Evolutionary conservation across 1,140 invertebrate species (phyloP).

Genomic region (Ips nitidus): DNA sequence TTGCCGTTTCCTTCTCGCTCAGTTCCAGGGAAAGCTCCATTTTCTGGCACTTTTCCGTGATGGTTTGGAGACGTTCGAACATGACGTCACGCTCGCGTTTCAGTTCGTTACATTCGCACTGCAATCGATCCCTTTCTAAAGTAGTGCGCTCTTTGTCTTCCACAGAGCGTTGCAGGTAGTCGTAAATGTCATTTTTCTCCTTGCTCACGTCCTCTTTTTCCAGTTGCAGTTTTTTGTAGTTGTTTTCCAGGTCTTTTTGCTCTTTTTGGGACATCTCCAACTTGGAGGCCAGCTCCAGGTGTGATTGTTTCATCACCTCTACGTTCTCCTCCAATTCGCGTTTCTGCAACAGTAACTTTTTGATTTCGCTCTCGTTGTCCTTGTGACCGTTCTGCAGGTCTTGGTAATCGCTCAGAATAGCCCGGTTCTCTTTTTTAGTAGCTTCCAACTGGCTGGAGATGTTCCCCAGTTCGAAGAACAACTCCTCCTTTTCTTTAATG

Average conservation of each 20-base stretch:
- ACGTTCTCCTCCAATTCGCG: constrained; percentile 6
- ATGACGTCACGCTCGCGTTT: constrained; percentile 14
- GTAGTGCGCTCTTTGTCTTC: constrained; percentile 31
- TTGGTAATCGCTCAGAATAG: constrained; percentile 16
- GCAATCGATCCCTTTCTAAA: constrained; percentile 7
- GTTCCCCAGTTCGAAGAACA: constrained; percentile 10
- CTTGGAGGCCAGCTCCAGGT: neutral
- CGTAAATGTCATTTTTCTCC: constrained; percentile 23
- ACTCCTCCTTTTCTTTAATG: constrained; percentile 31
- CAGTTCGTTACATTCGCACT: constrained; percentile 9
- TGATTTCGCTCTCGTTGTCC: constrained; percentile 22
- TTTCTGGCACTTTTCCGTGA: constrained; percentile 23
- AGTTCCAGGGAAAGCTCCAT: constrained; percentile 26
- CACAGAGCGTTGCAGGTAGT: constrained; percentile 17
- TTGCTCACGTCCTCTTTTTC: constrained; percentile 14
- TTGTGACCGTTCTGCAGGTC: constrained; percentile 19
- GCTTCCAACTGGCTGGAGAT: constrained; percentile 16
- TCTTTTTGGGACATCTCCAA: constrained; percentile 14
- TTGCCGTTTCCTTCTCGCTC: constrained; percentile 31
- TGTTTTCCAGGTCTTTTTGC: constrained; percentile 18
- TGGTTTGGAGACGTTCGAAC: constrained; percentile 15
- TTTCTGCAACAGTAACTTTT: constrained; percentile 22
- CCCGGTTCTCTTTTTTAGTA: constrained; percentile 30
- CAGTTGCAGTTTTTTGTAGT: constrained; percentile 22
- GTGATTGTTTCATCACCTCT: neutral